Evolutionary conservation across 2,797 vertebrate species (phyloP).

Genomic region (Phataginus tetradactyla): DNA sequence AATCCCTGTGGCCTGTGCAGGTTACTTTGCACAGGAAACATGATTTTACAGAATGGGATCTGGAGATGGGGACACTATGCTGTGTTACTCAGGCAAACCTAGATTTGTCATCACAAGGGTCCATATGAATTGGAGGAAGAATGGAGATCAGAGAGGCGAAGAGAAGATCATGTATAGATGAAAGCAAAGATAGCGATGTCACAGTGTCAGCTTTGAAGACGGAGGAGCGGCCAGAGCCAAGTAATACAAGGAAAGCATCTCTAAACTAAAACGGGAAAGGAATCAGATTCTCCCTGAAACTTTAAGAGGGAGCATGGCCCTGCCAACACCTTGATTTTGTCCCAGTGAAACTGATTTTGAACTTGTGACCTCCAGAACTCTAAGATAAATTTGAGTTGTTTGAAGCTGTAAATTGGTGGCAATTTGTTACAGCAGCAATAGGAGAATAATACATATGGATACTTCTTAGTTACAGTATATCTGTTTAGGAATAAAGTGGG

Average conservation of each 20-base stretch:
- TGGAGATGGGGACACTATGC: neutral
- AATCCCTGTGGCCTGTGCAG: neutral
- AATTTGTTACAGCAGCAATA: neutral
- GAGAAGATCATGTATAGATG: neutral
- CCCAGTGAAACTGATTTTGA: neutral
- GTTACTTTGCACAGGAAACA: neutral
- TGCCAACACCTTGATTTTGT: neutral
- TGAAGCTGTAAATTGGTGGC: neutral
- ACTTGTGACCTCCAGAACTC: neutral
- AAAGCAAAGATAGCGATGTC: neutral
- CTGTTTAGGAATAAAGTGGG: neutral
- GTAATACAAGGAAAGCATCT: neutral
- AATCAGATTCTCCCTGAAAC: neutral
- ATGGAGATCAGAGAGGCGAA: neutral
- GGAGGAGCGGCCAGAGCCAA: neutral
- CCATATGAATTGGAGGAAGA: neutral
- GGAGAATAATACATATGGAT: neutral
- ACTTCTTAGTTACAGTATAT: neutral
- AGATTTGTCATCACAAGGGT: neutral
- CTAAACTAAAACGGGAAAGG: neutral
- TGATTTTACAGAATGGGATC: neutral
- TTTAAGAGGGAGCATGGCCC: neutral
- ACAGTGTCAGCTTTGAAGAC: neutral
- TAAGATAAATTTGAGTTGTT: neutral
- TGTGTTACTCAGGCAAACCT: neutral